Evolutionary conservation across 92 coral and sea anemone genomes (phyloP), one percentile per base, ranked within the genome.

Genomic region (Phenganax marumi): DNA sequence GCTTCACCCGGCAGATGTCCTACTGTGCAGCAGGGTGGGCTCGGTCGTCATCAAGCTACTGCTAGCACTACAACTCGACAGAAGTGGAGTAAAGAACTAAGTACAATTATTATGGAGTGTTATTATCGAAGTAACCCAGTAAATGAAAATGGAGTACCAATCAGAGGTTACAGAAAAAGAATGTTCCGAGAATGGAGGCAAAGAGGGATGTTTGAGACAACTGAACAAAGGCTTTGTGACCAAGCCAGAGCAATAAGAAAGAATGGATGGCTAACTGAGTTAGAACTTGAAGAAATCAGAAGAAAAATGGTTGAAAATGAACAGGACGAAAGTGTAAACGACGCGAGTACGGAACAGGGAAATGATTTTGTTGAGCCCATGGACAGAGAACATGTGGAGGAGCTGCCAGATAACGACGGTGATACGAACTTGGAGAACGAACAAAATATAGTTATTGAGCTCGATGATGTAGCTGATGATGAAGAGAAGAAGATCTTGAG

Each of bases 81-180:
- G 19, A 58, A 58, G 65, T 58, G 65, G 65, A 58, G 8, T 58
- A 58, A 58, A 12, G 65, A 64, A 6, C 8, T 64, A 13, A 64
- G 6, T 25, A 16, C 8, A 16, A 64, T 64, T 0, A 64, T 64
- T 24, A 64, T 64, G 70, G 46, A 64, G 70, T 64, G 70, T 64
- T 64, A 64, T 64, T 13, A 62, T 24, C 70, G 70, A 64, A 64
- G 70, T 5, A 64, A 21, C 70, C 39, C 70, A 64, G 70, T 21
- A 64, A 64, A 64, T 64, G 26, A 81, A 0, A 50, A 81, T 70
- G 85, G 80, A 68, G 84, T 77, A 43, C 84, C 84, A 77, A 77
- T 85, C 24, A 46, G 77, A 85, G 88, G 84, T 61, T 77, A 77
- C 48, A 76, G 68, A 77, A 83, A 50, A 26, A 76, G 87, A 77